Evolutionary conservation across 2,797 vertebrate genomes (phyloP).

Genomic region (Prionace glauca): DNA sequence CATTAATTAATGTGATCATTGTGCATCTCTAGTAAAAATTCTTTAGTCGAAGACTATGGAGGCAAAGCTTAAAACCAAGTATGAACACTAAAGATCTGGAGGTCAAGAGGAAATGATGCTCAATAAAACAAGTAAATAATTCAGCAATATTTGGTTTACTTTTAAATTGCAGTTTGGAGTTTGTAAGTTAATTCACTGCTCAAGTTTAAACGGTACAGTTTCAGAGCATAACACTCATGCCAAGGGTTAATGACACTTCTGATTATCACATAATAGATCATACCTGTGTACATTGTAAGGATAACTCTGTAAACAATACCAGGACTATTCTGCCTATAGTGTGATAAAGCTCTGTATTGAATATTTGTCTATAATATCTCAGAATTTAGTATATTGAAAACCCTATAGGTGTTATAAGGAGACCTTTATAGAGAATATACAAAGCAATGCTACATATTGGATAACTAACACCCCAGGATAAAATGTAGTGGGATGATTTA

Average conservation of each 20-base stretch:
- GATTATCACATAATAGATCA: background rate
- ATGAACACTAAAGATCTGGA: background rate
- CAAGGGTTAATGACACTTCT: background rate
- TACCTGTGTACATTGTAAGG: background rate
- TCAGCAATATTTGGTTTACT: too few relatives aligned
- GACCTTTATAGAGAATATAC: too few relatives aligned
- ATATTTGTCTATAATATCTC: background rate
- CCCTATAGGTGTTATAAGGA: background rate
- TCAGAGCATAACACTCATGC: background rate
- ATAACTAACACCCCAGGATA: background rate
- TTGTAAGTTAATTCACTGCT: background rate
- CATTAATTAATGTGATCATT: too few relatives aligned
- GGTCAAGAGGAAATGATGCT: background rate
- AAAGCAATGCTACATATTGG: background rate
- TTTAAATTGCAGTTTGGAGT: background rate
- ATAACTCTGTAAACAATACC: too few relatives aligned
- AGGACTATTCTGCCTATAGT: background rate
- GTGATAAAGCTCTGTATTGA: background rate
- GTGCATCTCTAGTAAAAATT: too few relatives aligned
- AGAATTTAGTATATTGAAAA: background rate
- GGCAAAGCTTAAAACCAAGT: too few relatives aligned
- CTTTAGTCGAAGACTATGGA: too few relatives aligned
- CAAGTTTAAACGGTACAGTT: background rate
- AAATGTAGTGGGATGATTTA: conserved; percentile 48
- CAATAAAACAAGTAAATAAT: background rate